These are phyloP conservation scores for Ibidorhyncha struthersii DNA, from an alignment of 2,113 vertebrate genomes.

Conservation along the genomic window DNA sequence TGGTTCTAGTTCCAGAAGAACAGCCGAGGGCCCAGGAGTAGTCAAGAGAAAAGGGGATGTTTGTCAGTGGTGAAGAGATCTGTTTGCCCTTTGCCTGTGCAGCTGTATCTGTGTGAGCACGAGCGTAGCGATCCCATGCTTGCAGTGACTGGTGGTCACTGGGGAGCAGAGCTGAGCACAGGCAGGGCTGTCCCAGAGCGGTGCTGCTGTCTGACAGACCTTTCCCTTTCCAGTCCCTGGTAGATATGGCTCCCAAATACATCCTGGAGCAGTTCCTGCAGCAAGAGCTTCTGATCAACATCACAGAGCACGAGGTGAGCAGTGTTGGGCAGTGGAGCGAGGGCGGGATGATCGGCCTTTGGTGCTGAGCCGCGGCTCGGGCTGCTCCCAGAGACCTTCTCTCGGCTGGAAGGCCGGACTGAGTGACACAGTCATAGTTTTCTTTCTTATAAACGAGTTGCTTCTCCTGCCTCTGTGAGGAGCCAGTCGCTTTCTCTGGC, in stretches of 20 bases:
- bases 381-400: not conserved
- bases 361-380: accelerated
- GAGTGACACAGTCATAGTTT: accelerated
- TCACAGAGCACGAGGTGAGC: constrained; percentile 95
- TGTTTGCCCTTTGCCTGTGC: accelerated
- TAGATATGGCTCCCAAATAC: constrained; percentile 98
- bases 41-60: accelerated
- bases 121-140: accelerated
- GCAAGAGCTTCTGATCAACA: constrained; percentile 97
- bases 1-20: not conserved
- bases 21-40: accelerated
- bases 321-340: accelerated
- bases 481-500: accelerated
- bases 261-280: constrained; percentile 97
- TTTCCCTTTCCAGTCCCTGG: constrained; percentile 82
- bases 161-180: not conserved
- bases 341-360: accelerated
- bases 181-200: not conserved
- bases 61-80: not conserved
- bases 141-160: accelerated
- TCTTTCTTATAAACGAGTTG: accelerated
- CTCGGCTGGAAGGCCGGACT: accelerated
- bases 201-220: not conserved
- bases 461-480: not conserved
- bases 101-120: not conserved